Base-by-base conservation (phyloP, 2,113 vertebrate species). In the Thunnus thynnus region DNA sequence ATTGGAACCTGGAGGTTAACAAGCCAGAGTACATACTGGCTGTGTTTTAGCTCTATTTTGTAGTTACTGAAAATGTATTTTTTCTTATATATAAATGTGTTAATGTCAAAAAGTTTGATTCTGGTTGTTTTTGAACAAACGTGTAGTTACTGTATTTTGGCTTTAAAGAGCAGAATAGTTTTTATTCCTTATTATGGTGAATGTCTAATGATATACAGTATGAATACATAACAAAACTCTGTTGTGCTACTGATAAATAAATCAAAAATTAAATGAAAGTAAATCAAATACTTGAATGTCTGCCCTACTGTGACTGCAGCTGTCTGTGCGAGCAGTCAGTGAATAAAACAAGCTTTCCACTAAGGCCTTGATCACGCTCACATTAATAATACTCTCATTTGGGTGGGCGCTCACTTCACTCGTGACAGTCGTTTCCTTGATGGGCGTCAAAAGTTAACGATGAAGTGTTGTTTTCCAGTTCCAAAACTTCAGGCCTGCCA, bases 351-450 rank as follows among this genome's bases (percentile, higher is more conserved):
- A 48, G 11, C 32, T 58, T 67, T 75, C 61, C 57, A 60, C 16
- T 0, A 56, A n/a, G 67, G 67, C 69, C 82, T 82, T 25, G 76
- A 83, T 83, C 79, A 32, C 46, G 3, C 80, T 46, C 68, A 80
- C 72, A 82, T 84, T 82, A 73, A 74, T 86, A 58, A 74, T 55
- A 52, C 58, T 80, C 79, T 76, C 68, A 2, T 66, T 79, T 85
- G 87, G 91, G 91, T 91, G 88, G 88, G 82, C 89, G 76, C 78
- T n/a, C 50, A 1, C 87, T 58, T 91, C 83, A 82, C 56, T 68
- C 13, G 13, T 87, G 83, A 82, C 91, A 87, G 17, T 88, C 50
- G 18, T 57, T 83, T 91, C 88, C 87, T 87, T 88, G 85, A 91
- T 27, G 71, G 73, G 75, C 69, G 70, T 82, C 71, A 86, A 83